phyloP scores from a whole-genome alignment of 2,888 invertebrate genomes.

The Chrysolina americana region DNA sequence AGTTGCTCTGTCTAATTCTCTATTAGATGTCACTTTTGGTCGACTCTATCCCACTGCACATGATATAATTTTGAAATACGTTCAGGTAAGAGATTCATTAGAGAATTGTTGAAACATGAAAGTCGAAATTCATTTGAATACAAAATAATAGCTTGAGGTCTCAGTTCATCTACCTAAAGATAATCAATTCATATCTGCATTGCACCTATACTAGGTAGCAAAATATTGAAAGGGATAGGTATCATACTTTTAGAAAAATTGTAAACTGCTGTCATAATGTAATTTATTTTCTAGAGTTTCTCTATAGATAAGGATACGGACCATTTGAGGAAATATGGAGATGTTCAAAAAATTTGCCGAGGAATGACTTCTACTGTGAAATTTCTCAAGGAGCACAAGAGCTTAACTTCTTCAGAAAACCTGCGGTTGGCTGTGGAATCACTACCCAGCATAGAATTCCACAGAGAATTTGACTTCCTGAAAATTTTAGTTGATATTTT shows the following conservation, averaged over 20 bases:
- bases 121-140: too few relatives aligned
- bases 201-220: too few relatives aligned
- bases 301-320: slow-evolving; percentile 64
- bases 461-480: slow-evolving; percentile 73
- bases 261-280: background rate
- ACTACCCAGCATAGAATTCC: slow-evolving; percentile 74
- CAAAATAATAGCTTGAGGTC: too few relatives aligned
- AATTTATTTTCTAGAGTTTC: slow-evolving; percentile 66
- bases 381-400: slow-evolving; percentile 67
- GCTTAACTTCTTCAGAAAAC: slow-evolving; percentile 62
- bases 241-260: background rate
- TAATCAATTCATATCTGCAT: too few relatives aligned
- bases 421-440: slow-evolving; percentile 72
- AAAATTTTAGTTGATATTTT: slow-evolving; percentile 63
- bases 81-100: slow-evolving; percentile 66
- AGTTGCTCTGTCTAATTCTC: slow-evolving; percentile 65
- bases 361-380: slow-evolving; percentile 70
- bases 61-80: slow-evolving; percentile 67
- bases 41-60: slow-evolving; percentile 70
- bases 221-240: too few relatives aligned
- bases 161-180: too few relatives aligned
- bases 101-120: too few relatives aligned
- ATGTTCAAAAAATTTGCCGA: slow-evolving; percentile 67
- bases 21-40: slow-evolving; percentile 70
- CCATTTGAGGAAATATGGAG: slow-evolving; percentile 67